A percentile compares a stretch with the other conserved stretches of the same genome.
Evolutionary conservation across 2,113 vertebrate genomes (phyloP).

Genomic region (Protobothrops flavoviridis): DNA sequence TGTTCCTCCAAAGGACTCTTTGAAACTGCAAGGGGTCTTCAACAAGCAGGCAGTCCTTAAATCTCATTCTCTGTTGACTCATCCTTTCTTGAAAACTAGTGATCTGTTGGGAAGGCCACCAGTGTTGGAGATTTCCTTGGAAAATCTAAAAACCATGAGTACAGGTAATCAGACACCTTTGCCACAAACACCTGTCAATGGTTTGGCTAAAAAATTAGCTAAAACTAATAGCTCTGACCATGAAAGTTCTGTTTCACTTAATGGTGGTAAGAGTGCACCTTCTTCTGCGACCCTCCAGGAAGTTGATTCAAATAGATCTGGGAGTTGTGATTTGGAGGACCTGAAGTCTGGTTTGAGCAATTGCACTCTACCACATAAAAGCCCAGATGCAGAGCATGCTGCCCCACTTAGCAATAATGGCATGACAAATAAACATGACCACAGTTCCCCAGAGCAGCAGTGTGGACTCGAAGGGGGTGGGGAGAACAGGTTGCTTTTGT

Average conservation of each 20-base stretch:
- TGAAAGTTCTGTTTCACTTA: slow-evolving; percentile 80
- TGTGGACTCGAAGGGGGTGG: slow-evolving; percentile 64
- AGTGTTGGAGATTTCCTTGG: slow-evolving; percentile 90
- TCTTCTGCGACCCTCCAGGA: slow-evolving; percentile 62
- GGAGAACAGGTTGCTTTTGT: slow-evolving; percentile 54
- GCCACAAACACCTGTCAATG: slow-evolving; percentile 84
- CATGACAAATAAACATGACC: slow-evolving; percentile 71
- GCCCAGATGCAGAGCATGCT: slow-evolving; percentile 69
- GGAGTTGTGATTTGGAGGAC: slow-evolving; percentile 73
- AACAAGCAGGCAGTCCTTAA: slow-evolving; percentile 94
- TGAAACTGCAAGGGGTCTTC: slow-evolving; percentile 94
- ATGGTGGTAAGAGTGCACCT: slow-evolving; percentile 79
- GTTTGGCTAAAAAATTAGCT: slow-evolving; percentile 91
- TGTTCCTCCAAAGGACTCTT: slow-evolving; percentile 89
- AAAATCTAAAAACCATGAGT: slow-evolving; percentile 91
- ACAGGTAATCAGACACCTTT: slow-evolving; percentile 79
- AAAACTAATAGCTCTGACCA: slow-evolving; percentile 80
- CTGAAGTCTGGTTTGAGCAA: slow-evolving; percentile 78
- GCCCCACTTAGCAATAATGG: slow-evolving; percentile 75
- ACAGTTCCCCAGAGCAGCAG: slow-evolving; percentile 65
- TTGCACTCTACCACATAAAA: slow-evolving; percentile 79
- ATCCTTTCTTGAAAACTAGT: slow-evolving; percentile 81
- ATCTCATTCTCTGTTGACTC: slow-evolving; percentile 86
- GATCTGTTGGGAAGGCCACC: slow-evolving; percentile 85
- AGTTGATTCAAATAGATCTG: slow-evolving; percentile 62